Base-by-base conservation (phyloP, 2,113 vertebrate species). In the Pachycephala philippinensis region DNA sequence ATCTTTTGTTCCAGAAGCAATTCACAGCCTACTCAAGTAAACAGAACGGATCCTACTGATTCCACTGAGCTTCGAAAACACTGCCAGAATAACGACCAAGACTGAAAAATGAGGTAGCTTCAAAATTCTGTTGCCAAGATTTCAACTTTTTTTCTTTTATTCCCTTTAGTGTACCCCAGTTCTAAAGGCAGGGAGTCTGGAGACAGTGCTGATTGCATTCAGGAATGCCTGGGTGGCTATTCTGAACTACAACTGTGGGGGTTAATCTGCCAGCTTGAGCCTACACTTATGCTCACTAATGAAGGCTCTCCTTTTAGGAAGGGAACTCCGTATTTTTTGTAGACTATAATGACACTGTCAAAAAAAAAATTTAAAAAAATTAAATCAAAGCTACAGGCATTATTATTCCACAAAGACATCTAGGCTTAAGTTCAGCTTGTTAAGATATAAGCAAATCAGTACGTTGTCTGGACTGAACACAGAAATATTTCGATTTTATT, bases 1-100 rank as follows among this genome's bases (percentile, higher is more conserved):
- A 37, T 71, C 83, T 84, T 96, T 93, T 92, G 60, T 95, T 81
- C 56, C 76, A 44, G n/a, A 17, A 93, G 82, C 40, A 84, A 95
- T 93, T 94, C 88, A 72, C 11, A 86, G 75, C 47, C 75, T 56
- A 52, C 85, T 84, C 90, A 84, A 93, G 84, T 49, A 72, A 95
- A 90, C 56, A 81, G 88, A 96, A 92, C 1, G 8, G 86, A 94
- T 70, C 64, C 79, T 42, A 78, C 72, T 24, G 37, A 74, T 57
- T 90, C 40, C 72, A 56, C n/a, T 24, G 39, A 77, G 68, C 83
- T 68, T 74, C 1, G 5, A 60, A 94, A 88, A 89, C 6, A 57
- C 83, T 87, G 47, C 76, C 79, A 77, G 72, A 80, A 64, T 80
- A 95, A 89, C 2, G 35, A 52, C 33, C 15, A n/a, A 53, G 44